Percentiles rank a stretch among this genome's conserved stretches.
Evolutionary conservation across 2,113 vertebrate species (phyloP).

Genomic region (Grammomys surdaster): DNA sequence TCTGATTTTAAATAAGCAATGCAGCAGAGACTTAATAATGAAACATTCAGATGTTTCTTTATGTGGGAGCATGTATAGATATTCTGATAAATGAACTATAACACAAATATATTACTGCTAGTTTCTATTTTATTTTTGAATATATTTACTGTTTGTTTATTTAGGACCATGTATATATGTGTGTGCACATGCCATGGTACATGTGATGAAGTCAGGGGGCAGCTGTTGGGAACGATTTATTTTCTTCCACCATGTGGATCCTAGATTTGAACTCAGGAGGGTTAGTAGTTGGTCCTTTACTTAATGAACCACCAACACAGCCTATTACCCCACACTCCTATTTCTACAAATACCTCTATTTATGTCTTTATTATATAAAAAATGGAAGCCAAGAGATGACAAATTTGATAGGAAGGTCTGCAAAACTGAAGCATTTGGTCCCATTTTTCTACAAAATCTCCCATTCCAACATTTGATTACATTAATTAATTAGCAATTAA

Average conservation of each 20-base stretch:
- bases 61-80: not conserved
- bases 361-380: not conserved
- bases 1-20: not conserved
- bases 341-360: not conserved
- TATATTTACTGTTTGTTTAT: not conserved
- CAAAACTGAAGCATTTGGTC: not conserved
- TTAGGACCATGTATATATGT: not conserved
- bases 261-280: not conserved
- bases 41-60: constrained; percentile 21
- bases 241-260: not conserved
- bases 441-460: not conserved
- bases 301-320: not conserved
- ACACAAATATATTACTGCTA: not conserved
- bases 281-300: not conserved
- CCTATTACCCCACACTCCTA: not conserved
- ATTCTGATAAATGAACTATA: not conserved
- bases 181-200: not conserved
- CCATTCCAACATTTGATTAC: not conserved
- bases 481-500: not conserved
- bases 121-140: not conserved
- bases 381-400: not conserved
- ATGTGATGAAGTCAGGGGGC: not conserved
- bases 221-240: not conserved
- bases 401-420: not conserved
- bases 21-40: not conserved